Percentiles rank a stretch among this genome's conserved stretches.
phyloP scores from a whole-genome alignment of 2,797 vertebrate genomes.

The Pampus argenteus region DNA sequence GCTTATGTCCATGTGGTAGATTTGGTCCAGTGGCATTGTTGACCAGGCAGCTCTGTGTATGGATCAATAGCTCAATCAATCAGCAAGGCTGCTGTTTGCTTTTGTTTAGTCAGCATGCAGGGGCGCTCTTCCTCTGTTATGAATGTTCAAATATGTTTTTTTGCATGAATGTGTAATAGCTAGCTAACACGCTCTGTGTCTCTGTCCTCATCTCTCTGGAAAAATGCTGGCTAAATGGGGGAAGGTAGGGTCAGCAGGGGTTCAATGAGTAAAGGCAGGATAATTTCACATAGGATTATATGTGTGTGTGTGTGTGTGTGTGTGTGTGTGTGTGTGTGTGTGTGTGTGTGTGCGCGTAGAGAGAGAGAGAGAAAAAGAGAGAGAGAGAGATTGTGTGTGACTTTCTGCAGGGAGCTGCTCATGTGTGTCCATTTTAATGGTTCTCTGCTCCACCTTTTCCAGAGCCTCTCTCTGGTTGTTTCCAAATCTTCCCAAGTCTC shows the following conservation, averaged over 20 bases:
- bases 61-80: constrained; percentile 69
- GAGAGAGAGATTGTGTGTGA: too few relatives aligned
- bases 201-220: constrained; percentile 26
- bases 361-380: too few relatives aligned
- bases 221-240: constrained; percentile 44
- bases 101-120: constrained; percentile 37
- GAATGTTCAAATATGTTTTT: constrained; percentile 38
- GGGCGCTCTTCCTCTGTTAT: constrained; percentile 3
- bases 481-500: constrained; percentile 5
- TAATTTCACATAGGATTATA: constrained; percentile 64
- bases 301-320: constrained; percentile 39
- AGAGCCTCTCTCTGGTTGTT: not conserved
- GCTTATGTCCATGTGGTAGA: not conserved
- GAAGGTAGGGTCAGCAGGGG: constrained; percentile 50
- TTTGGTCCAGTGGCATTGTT: constrained; percentile 28
- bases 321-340: constrained; percentile 7
- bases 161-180: constrained; percentile 36
- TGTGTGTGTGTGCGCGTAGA: constrained; percentile 11
- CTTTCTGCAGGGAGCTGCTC: constrained; percentile 38
- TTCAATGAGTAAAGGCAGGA: constrained; percentile 60
- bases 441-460: constrained; percentile 25
- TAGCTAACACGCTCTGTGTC: constrained; percentile 25
- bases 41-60: constrained; percentile 36
- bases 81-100: constrained; percentile 24
- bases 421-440: constrained; percentile 21